These are phyloP conservation scores for Neodiprion fabricii DNA, from an alignment of 1,140 invertebrate species.

Conservation along the genomic window DNA sequence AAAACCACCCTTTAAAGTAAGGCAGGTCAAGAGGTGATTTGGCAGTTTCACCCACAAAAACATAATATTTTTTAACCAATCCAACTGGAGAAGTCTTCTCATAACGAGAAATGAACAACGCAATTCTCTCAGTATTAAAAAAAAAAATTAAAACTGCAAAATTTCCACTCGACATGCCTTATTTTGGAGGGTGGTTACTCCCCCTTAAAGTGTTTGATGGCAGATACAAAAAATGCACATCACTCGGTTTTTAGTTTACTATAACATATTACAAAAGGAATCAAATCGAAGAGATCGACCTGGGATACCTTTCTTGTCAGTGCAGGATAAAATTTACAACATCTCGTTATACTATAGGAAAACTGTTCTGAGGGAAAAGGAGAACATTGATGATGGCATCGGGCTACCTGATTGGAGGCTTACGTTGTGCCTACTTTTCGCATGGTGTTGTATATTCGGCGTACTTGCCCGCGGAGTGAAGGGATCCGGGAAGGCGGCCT, in stretches of 20 bases:
- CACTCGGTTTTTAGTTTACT: too few species aligned
- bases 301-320: not conserved
- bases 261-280: too few species aligned
- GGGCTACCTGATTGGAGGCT: conserved; percentile 73
- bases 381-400: conserved; percentile 68
- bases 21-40: too few species aligned
- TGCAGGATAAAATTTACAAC: not conserved
- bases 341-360: conserved; percentile 50
- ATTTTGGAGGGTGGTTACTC: too few species aligned
- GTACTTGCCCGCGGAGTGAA: conserved; percentile 69
- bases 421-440: conserved; percentile 66
- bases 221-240: too few species aligned
- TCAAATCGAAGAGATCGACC: too few species aligned
- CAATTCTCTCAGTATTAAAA: not conserved
- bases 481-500: conserved; percentile 62
- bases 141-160: not conserved
- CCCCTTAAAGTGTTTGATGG: too few species aligned
- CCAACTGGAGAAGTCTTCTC: not conserved
- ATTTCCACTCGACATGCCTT: not conserved
- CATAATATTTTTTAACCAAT: too few species aligned
- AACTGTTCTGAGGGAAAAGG: conserved; percentile 66
- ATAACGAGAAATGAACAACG: not conserved
- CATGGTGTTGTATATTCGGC: conserved; percentile 69
- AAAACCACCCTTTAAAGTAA: too few species aligned
- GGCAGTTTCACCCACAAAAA: too few species aligned